A percentile compares a stretch with the other conserved stretches of the same genome.
phyloP scores from a whole-genome alignment of 2,113 vertebrate species.

The Orthonyx spaldingii region DNA sequence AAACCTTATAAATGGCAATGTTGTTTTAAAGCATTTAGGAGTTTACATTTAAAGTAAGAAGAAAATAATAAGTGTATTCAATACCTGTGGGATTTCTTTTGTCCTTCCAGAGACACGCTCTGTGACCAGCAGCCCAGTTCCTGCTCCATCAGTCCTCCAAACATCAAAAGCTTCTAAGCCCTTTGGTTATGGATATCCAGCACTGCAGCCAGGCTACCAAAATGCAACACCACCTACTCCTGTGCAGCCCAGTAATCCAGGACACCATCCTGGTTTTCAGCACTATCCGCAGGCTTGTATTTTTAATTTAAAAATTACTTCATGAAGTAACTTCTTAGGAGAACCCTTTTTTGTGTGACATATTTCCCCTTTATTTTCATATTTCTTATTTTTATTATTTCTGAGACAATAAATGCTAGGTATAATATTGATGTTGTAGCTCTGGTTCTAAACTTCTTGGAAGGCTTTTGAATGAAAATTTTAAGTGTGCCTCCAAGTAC shows the following conservation, averaged over 20 bases:
- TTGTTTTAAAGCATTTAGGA: neutral
- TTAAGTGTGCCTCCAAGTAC: neutral
- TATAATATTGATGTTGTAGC: neutral
- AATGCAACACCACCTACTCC: slow-evolving; percentile 70
- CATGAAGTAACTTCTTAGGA: neutral
- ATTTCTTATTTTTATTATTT: neutral
- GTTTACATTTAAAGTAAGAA: neutral
- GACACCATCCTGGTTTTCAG: slow-evolving; percentile 73
- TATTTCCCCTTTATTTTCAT: neutral
- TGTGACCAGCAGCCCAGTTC: slow-evolving; percentile 68
- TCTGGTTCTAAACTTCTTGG: neutral
- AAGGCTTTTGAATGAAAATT: neutral
- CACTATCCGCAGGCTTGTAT: slow-evolving; percentile 76
- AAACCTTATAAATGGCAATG: neutral
- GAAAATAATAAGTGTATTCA: neutral
- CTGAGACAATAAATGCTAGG: neutral
- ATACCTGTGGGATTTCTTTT: neutral
- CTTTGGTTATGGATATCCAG: slow-evolving; percentile 86
- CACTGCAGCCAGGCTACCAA: slow-evolving; percentile 83
- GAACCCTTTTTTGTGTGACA: neutral
- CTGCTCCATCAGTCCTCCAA: slow-evolving; percentile 68
- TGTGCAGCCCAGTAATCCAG: slow-evolving; percentile 65
- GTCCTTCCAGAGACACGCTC: slow-evolving; percentile 66
- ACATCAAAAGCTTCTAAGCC: slow-evolving; percentile 75
- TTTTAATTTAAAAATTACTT: neutral